Evolutionary conservation across 1,140 invertebrate species (phyloP), one percentile per base, ranked within the genome.

Genomic region (Rhyzopertha dominica): DNA sequence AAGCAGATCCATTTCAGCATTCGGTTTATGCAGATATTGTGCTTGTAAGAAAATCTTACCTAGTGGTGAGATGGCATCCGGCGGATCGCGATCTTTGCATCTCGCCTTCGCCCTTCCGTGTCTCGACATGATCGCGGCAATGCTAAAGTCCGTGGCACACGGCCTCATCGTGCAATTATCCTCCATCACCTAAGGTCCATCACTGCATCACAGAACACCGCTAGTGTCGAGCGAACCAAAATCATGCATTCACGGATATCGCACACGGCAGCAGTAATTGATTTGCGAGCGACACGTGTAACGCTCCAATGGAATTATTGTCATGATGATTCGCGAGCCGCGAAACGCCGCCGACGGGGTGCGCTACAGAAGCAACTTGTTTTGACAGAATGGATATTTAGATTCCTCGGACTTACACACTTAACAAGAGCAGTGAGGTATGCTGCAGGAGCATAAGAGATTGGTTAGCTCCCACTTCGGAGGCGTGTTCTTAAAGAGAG

Each of bases 91-190:
- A 17, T 59, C 54, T 65, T 69, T 32, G 64, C 73, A 62, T 68
- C 72, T 53, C 63, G 66, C 49, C 58, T 69, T 49, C 61, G 62
- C 74, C 8, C 76, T 54, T 47, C 80, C 81, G 41, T 82, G 62
- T 25, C 69, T 64, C 34, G 82, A 84, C 85, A 90, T 90, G 53
- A 90, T 90, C 42, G 87, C 87, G 13, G 85, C 87, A 51, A 90
- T 90, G 62, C 85, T 88, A 73, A 90, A 90, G 71, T 90, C 86
- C 19, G 86, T 90, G 65, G 85, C 84, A 66, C 80, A 82, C 44
- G 80, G 79, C 53, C 74, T 59, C 61, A 74, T 73, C 36, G 75
- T 75, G 65, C 74, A 76, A 50, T 77, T 74, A 58, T 76, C 74
- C 56, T 77, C 76, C 64, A 66, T 66, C 56, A 58, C 53, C 53